Evolutionary conservation across 2,797 vertebrate species (phyloP).

Genomic region (Chelmon rostratus): DNA sequence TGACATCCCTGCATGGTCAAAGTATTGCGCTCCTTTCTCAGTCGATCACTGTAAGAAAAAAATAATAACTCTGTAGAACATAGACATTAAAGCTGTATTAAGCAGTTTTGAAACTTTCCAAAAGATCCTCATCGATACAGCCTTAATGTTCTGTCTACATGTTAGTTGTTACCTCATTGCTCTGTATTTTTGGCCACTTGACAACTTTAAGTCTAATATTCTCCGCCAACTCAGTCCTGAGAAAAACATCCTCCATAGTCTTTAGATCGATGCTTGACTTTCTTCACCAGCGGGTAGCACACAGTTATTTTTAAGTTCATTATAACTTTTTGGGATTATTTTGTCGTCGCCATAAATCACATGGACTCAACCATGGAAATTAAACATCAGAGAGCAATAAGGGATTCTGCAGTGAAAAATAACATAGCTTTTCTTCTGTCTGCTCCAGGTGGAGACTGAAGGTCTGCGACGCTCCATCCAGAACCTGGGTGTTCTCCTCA

Average conservation of each 20-base stretch:
- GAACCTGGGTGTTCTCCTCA: constrained; percentile 93
- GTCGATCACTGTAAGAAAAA: background rate
- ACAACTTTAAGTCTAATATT: background rate
- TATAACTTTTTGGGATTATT: background rate
- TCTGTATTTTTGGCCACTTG: background rate
- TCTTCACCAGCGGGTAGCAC: background rate
- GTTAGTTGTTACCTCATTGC: background rate
- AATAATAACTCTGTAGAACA: background rate
- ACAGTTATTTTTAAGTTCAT: too few relatives aligned
- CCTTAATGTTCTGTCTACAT: background rate
- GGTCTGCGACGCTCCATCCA: constrained; percentile 93
- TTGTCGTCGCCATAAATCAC: background rate
- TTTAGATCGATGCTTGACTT: background rate
- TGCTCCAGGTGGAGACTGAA: constrained; percentile 89
- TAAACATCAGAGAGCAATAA: background rate
- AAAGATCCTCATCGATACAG: background rate
- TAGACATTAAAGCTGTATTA: background rate
- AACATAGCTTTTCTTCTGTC: background rate
- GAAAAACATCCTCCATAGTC: background rate
- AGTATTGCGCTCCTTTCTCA: too few relatives aligned
- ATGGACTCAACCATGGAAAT: background rate
- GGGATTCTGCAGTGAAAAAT: background rate
- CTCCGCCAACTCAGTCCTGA: background rate
- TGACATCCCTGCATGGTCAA: too few relatives aligned
- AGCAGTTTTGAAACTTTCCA: background rate